Base-by-base conservation (phyloP, 2,797 vertebrate species). In the Sus cebifrons region DNA sequence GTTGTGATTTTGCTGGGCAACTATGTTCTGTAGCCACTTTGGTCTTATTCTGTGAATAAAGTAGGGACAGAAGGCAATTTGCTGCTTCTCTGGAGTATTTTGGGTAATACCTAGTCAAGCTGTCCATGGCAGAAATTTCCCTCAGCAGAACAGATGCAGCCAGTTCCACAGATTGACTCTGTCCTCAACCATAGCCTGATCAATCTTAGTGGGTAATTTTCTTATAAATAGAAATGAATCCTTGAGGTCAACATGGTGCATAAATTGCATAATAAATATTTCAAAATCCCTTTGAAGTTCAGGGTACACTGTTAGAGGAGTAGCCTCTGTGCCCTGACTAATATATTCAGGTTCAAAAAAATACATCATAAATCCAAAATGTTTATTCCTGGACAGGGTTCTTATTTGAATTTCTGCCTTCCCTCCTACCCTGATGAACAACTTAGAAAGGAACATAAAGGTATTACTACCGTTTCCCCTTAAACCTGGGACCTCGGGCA, bases 31-130 rank as follows among this genome's bases (percentile, higher is more conserved):
- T 94, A 56, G 56, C 67, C 49, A 71, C 74, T 73, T 94, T 71
- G 32, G 54, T 96, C 77, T 93, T 94, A 56, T 94, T 62, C 70
- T 96, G 89, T 85, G 62, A 87, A 74, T 74, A 32, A 94, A 78
- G 21, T 56, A 36, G 52, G n/a, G 32, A 86, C 86, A 96, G 93
- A 95, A 89, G 94, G 86, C 25, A 27, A 75, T 67, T 74, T 95
- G 68, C 89, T 96, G 70, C 91, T 49, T 81, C 90, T 96, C 82
- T 81, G 95, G 86, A 94, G 93, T 85, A 70, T 91, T 98, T 95
- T 21, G 89, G 89, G 73, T 73, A 89, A 90, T 96, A 94, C 75
- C 62, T 44, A 90, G 94, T 68, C 29, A 93, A 94, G 36, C 75
- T 86, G 94, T 81, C 96, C 83, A 54, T 71, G 40, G 86, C 74